These are phyloP conservation scores for Mus caroli DNA, from an alignment of 2,797 vertebrate species.

Conservation along the genomic window DNA sequence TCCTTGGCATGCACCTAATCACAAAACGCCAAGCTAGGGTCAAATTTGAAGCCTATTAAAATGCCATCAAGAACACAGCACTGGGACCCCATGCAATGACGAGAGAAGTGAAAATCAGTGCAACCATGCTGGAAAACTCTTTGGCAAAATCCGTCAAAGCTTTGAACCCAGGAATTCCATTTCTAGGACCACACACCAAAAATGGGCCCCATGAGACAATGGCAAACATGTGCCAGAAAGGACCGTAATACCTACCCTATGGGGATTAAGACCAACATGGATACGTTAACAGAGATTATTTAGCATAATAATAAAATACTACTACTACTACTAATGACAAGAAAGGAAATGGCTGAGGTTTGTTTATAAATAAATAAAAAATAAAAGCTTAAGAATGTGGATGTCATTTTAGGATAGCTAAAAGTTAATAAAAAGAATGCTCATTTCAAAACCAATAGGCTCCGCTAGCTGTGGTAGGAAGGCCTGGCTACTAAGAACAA, in stretches of 20 bases:
- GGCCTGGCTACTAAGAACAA: not conserved
- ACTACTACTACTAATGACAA: not conserved
- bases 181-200: conserved; percentile 20
- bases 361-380: conserved; percentile 22
- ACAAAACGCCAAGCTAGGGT: not conserved
- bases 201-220: not conserved
- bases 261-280: not conserved
- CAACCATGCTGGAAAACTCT: not conserved
- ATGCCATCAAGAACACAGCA: not conserved
- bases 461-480: not conserved
- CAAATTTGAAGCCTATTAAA: conserved; percentile 59
- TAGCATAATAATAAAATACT: not conserved
- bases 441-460: not conserved
- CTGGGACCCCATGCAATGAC: not conserved
- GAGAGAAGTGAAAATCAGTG: not conserved
- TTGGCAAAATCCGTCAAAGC: not conserved
- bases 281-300: not conserved
- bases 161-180: conserved; percentile 46
- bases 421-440: not conserved
- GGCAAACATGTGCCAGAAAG: not conserved
- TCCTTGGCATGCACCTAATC: not conserved
- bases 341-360: conserved; percentile 36
- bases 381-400: not conserved
- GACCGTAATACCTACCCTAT: not conserved
- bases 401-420: not conserved